Evolutionary conservation across 2,797 vertebrate species (phyloP), one percentile per base, ranked within the genome.

Genomic region (Phalanger gymnotis): DNA sequence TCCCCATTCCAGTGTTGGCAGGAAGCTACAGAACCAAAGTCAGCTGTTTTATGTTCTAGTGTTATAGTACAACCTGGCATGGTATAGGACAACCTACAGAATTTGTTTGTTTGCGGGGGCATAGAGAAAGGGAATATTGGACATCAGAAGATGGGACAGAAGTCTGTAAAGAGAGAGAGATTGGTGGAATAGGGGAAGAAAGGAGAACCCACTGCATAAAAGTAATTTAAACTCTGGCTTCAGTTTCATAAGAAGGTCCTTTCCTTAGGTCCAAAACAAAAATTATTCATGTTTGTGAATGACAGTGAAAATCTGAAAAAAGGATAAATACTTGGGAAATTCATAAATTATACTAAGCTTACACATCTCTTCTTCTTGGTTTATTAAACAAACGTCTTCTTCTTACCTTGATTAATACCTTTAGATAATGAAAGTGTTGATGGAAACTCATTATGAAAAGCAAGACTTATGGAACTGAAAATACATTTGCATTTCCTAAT

Each of bases 11-110:
- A 0, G 16, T 56, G 27, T 0, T 22, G 12, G 0, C 52, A 34
- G 27, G 92, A 31, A n/a, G 0, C 28, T 0, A 2, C 0, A 89
- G 40, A 56, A 34, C 10, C n/a, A 47, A 22, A 47, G 2, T 0
- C 6, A 27, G 51, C 58, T 61, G 6, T 0, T 0, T 31, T 12
- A n/a, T 53, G 19, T 0, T 4, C 5, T 40, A 14, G 4, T 9
- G 0, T 0, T 31, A 6, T 9, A 47, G 47, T n/a, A 47, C 2
- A 47, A 27, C 53, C 53, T 54, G 92, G n/a, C 0, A 3, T 5
- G 0, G 0, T 31, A 9, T 10, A 81, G 22, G 9, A 81, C 40
- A 81, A 81, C 52, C 51, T 54, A 92, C 30, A 2, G 6, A 30
- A 40, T 16, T 0, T 0, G 12, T 90, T 53, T 34, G 40, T 54